phyloP scores from a whole-genome alignment of 1,140 invertebrate species.

The Eumaeus atala region DNA sequence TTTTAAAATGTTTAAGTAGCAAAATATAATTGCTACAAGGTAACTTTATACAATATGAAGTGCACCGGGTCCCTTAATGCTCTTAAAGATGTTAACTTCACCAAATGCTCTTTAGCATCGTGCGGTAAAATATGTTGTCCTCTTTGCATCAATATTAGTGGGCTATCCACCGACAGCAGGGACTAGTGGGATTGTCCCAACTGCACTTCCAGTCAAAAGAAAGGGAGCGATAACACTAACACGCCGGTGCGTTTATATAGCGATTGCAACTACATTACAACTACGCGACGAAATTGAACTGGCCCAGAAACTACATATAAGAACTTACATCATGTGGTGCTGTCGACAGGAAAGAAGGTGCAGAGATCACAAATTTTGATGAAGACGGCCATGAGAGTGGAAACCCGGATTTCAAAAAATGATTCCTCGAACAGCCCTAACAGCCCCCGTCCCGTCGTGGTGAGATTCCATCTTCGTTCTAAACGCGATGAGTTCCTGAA shows the following conservation, averaged over 20 bases:
- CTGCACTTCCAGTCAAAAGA: background rate
- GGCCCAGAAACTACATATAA: too few species aligned
- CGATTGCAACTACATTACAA: background rate
- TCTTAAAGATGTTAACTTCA: background rate
- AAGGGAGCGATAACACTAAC: constrained; percentile 1
- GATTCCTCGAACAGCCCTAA: too few species aligned
- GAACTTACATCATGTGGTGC: too few species aligned
- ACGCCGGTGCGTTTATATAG: background rate
- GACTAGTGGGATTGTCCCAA: constrained; percentile 12
- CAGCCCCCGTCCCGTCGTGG: constrained; percentile 1
- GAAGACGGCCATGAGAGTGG: constrained; percentile 9
- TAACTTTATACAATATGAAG: background rate
- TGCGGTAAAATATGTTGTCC: constrained; percentile 11
- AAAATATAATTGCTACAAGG: too few species aligned
- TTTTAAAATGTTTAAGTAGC: too few species aligned
- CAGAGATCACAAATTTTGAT: background rate
- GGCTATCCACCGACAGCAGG: background rate
- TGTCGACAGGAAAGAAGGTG: background rate
- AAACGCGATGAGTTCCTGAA: constrained; percentile 10
- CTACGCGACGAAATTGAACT: too few species aligned
- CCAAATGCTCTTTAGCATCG: background rate
- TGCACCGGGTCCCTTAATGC: background rate
- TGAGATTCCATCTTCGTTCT: background rate
- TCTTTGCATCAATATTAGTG: background rate
- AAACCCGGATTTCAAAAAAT: background rate